These are phyloP conservation scores for Ciconia maguari DNA, from an alignment of 2,113 vertebrate species.

Conservation along the genomic window DNA sequence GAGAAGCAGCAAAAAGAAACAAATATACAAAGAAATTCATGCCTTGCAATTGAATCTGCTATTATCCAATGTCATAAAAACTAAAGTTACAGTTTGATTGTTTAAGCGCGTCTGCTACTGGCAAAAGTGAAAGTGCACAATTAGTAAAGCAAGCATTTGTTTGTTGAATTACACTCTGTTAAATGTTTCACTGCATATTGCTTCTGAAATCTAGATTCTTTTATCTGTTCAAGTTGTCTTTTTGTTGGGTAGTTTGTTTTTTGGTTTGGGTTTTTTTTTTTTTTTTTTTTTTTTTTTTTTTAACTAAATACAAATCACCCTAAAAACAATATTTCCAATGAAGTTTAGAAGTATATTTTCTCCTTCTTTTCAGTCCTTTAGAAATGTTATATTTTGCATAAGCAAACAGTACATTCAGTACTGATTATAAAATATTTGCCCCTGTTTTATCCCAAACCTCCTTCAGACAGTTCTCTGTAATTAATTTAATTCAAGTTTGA, in stretches of 20 bases:
- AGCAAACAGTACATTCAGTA: background rate
- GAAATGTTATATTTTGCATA: background rate
- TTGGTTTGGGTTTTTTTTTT: background rate
- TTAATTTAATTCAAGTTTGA: background rate
- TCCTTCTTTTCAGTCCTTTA: background rate
- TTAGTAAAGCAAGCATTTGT: background rate
- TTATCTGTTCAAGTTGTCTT: background rate
- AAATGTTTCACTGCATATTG: background rate
- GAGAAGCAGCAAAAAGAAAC: background rate
- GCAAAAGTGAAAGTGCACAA: background rate
- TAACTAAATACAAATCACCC: background rate
- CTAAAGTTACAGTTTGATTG: background rate
- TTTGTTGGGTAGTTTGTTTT: background rate
- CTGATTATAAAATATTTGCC: background rate
- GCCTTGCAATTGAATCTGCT: background rate
- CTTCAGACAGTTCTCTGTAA: background rate
- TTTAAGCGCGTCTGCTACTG: constrained; percentile 8
- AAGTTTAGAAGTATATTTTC: background rate
- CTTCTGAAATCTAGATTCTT: background rate
- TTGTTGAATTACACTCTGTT: background rate
- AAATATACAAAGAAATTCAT: constrained; percentile 5
- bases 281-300: background rate
- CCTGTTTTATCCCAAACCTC: background rate
- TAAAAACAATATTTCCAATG: background rate
- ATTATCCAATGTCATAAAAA: constrained; percentile 1